Base-by-base conservation (phyloP, 2,797 vertebrate genomes). In the Eulemur rubriventer region DNA sequence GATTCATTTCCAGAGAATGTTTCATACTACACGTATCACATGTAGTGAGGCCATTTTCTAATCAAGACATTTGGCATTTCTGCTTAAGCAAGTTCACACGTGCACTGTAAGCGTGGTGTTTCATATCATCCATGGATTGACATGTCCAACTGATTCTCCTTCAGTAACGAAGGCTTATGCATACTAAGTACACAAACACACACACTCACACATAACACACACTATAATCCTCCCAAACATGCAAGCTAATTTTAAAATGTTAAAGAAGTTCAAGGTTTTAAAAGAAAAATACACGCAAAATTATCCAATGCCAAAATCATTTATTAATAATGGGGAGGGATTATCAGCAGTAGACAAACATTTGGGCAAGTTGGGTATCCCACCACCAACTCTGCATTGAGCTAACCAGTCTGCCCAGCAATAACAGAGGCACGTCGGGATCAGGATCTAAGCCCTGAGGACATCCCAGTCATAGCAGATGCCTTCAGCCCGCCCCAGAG, bases 1-100 rank as follows among this genome's bases (percentile, higher is more conserved):
- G 93, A 85, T 87, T 28, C 18, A 65, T 92, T 91, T 97, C 82
- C 96, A 85, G 82, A 94, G 95, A 93, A 76, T 65, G 85, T 89
- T 85, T 95, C 38, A 67, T 81, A 52, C 59, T 90, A 78, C 6
- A 90, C 12, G 33, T 63, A 80, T 55, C 61, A 76, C 50, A 59
- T 43, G 28, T 67, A 87, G 33, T 88, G 91, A 61, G 4, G 20
- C 11, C 89, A 94, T 92, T 95, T 96, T 93, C 85, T 67, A 97
- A 75, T 87, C 79, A 96, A 89, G 52, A 46, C 4, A 38, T 69
- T 93, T 94, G 24, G 30, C 48, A 90, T 92, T 96, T 96, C 41
- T 43, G 90, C 75, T 38, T 93, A 78, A 50, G 63, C 46, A 94
- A 72, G 26, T 95, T 88, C 67, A n/a, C 65, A 73, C 35, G 9